Percentiles rank a stretch among this genome's conserved stretches.
Conservation (phyloP, 1,140 invertebrate genomes). For the Eueides isabella region DNA sequence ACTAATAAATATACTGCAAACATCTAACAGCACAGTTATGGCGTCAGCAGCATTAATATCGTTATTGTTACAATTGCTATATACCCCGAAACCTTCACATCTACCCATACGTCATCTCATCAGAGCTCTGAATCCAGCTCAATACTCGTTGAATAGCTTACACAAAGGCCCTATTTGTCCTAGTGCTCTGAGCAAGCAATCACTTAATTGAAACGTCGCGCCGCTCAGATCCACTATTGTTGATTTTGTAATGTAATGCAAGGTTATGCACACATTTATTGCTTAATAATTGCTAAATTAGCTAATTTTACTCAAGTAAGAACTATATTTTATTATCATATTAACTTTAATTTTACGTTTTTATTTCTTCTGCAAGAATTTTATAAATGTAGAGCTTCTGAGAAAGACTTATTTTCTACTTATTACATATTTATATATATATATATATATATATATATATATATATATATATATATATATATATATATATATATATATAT, state of each 20-base stretch:
- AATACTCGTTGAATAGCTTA: constrained; percentile 35
- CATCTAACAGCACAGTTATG: background rate
- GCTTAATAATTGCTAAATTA: background rate
- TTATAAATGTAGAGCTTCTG: too few species aligned
- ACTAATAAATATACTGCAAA: background rate
- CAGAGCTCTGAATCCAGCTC: constrained; percentile 40
- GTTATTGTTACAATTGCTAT: constrained; percentile 10
- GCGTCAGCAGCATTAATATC: background rate
- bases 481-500: too few species aligned
- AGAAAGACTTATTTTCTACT: too few species aligned
- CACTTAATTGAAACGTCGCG: constrained; percentile 51
- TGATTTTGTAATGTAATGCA: constrained; percentile 20
- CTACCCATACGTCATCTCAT: constrained; percentile 35
- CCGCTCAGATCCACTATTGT: constrained; percentile 3
- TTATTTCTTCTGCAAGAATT: too few species aligned
- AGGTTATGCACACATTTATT: constrained; percentile 18
- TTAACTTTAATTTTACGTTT: too few species aligned
- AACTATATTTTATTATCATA: background rate
- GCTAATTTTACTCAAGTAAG: background rate
- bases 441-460: too few species aligned
- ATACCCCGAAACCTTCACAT: background rate
- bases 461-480: too few species aligned
- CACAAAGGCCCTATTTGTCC: constrained; percentile 53
- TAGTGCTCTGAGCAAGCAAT: constrained; percentile 49
- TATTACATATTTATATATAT: too few species aligned